Percentiles rank a stretch among this genome's conserved stretches.
phyloP scores from a whole-genome alignment of 2,113 vertebrate species.

The Etheostoma spectabile region DNA sequence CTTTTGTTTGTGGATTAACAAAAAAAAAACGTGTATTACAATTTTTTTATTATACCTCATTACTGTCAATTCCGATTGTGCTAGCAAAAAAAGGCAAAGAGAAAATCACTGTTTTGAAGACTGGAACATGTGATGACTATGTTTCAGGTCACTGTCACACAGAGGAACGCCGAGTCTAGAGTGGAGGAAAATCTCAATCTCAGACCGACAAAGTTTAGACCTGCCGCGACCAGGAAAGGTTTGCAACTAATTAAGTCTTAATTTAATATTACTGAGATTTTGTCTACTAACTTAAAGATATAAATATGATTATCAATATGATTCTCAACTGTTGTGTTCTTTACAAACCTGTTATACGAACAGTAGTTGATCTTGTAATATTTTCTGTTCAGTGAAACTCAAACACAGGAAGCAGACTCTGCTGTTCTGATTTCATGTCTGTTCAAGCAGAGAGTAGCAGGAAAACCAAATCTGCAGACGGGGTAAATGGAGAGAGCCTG shows the following conservation, averaged over 20 bases:
- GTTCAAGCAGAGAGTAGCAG: constrained; percentile 56
- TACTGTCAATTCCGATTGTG: background rate
- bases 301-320: background rate
- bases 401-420: background rate
- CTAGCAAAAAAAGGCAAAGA: background rate
- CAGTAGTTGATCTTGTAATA: background rate
- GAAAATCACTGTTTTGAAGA: background rate
- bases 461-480: constrained; percentile 53
- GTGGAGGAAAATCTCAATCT: constrained; percentile 71
- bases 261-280: background rate
- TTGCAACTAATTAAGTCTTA: background rate
- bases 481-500: constrained; percentile 45
- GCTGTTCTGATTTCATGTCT: background rate
- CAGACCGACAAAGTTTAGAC: constrained; percentile 71
- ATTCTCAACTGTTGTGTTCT: background rate
- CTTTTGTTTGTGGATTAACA: too few relatives aligned
- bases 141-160: constrained; percentile 89
- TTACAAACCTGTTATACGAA: background rate
- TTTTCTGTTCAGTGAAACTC: background rate
- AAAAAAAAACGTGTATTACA: background rate
- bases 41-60: too few relatives aligned
- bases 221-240: constrained; percentile 75
- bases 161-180: constrained; percentile 77
- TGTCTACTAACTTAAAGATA: background rate
- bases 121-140: background rate